Percentiles rank a stretch among this genome's conserved stretches.
These are phyloP conservation scores for Serinus canaria DNA, from an alignment of 2,113 vertebrate species.

Conservation along the genomic window DNA sequence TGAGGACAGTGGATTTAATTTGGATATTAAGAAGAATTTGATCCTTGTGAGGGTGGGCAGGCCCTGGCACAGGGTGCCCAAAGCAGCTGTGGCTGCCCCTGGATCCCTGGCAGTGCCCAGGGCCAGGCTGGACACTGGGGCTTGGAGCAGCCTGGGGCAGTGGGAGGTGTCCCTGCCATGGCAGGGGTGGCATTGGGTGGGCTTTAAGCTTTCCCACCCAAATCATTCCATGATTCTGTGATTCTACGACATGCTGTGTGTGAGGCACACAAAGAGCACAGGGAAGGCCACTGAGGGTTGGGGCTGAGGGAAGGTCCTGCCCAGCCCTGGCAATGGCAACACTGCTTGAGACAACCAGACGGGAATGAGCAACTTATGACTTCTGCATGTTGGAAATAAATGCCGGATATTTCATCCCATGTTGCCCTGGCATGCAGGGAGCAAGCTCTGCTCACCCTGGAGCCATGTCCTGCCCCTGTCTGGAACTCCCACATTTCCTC, in stretches of 20 bases:
- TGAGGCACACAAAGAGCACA: neutral
- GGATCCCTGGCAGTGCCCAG: neutral
- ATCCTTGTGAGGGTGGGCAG: fast-evolving
- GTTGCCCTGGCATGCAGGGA: neutral
- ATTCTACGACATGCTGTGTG: neutral
- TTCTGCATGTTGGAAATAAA: neutral
- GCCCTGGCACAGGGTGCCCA: neutral
- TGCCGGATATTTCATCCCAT: neutral
- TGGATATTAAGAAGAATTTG: neutral
- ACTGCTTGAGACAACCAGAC: neutral
- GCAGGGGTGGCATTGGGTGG: fast-evolving
- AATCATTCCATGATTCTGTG: neutral
- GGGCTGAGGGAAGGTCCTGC: neutral
- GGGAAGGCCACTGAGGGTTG: neutral
- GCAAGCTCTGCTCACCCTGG: neutral
- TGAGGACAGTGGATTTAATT: neutral
- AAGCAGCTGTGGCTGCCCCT: neutral
- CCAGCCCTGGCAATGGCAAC: neutral
- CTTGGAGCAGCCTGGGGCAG: neutral
- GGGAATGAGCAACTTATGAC: neutral
- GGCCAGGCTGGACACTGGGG: fast-evolving
- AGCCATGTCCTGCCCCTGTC: neutral
- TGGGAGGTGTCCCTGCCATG: neutral
- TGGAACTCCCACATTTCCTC: neutral
- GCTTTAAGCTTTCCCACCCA: neutral